Conservation (phyloP, 2,113 vertebrate genomes). For the Argyrosomus japonicus region DNA sequence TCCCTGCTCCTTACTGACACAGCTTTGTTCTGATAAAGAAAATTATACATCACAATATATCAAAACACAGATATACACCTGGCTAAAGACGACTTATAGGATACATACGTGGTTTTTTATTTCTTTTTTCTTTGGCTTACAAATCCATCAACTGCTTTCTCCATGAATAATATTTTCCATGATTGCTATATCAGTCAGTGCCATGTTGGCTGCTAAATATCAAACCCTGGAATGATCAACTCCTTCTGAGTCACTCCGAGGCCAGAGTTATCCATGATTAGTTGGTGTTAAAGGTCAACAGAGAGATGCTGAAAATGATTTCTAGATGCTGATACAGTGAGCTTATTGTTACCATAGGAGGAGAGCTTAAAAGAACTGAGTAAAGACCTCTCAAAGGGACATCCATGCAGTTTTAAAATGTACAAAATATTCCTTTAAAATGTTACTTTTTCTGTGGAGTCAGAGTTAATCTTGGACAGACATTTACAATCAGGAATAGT, state of each 20-base stretch:
- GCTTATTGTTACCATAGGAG: too few species aligned
- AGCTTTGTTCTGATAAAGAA: constrained; percentile 3
- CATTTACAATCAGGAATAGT: not conserved
- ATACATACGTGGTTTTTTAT: too few species aligned
- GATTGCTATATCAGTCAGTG: not conserved
- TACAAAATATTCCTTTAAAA: not conserved
- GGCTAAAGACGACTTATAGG: not conserved
- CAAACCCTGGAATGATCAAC: constrained; percentile 1
- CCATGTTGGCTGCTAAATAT: constrained; percentile 1
- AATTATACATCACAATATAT: not conserved
- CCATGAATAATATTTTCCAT: constrained; percentile 27
- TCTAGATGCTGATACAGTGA: not conserved
- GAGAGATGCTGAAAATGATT: not conserved
- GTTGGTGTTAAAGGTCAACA: not conserved
- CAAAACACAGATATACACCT: not conserved
- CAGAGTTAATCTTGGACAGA: not conserved
- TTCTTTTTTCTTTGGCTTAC: not conserved
- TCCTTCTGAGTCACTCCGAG: not conserved
- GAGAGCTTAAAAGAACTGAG: too few species aligned
- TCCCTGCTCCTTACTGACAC: not conserved
- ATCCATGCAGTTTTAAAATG: not conserved
- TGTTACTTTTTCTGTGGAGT: not conserved
- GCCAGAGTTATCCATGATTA: not conserved
- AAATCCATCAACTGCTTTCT: constrained; percentile 4
- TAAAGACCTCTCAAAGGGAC: not conserved